These are phyloP conservation scores for Malachius bipustulatus DNA, from an alignment of 2,888 invertebrate genomes.

Conservation along the genomic window DNA sequence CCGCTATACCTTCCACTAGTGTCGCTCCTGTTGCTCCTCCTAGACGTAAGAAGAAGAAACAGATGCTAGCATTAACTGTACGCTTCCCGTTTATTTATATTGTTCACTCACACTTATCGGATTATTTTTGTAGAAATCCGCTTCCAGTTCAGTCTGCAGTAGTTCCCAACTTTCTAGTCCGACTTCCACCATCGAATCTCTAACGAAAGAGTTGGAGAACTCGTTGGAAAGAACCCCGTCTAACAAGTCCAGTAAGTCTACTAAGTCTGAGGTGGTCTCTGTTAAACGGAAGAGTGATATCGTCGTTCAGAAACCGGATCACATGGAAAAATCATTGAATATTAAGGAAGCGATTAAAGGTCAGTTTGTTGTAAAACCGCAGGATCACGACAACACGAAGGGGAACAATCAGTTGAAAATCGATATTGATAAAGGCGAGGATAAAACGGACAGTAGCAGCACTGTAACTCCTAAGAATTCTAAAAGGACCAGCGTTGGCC, in stretches of 20 bases:
- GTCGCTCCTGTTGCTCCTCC: slow-evolving; percentile 62
- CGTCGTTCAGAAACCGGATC: too few species aligned
- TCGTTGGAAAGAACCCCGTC: slow-evolving; percentile 46
- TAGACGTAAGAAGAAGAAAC: slow-evolving; percentile 61
- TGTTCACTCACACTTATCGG: neutral
- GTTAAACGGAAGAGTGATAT: slow-evolving; percentile 23
- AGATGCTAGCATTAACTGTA: too few species aligned
- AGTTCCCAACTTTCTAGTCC: slow-evolving; percentile 52
- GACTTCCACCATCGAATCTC: slow-evolving; percentile 65
- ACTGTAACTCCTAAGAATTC: slow-evolving; percentile 36
- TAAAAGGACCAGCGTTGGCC: slow-evolving; percentile 37
- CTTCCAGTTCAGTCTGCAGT: slow-evolving; percentile 24
- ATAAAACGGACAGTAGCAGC: slow-evolving; percentile 4
- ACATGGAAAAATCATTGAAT: slow-evolving; percentile 31
- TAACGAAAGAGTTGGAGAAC: slow-evolving; percentile 73
- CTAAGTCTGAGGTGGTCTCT: slow-evolving; percentile 11
- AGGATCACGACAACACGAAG: slow-evolving; percentile 55
- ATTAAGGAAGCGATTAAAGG: slow-evolving; percentile 38
- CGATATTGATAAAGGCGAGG: slow-evolving; percentile 7
- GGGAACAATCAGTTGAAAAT: slow-evolving; percentile 41
- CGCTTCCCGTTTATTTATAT: slow-evolving; percentile 8
- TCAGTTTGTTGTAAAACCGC: slow-evolving; percentile 48
- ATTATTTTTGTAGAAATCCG: slow-evolving; percentile 25
- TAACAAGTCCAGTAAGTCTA: slow-evolving; percentile 16
- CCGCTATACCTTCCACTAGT: slow-evolving; percentile 13